phyloP scores from a whole-genome alignment of 2,797 vertebrate genomes.

The Leptodactylus fallax region DNA sequence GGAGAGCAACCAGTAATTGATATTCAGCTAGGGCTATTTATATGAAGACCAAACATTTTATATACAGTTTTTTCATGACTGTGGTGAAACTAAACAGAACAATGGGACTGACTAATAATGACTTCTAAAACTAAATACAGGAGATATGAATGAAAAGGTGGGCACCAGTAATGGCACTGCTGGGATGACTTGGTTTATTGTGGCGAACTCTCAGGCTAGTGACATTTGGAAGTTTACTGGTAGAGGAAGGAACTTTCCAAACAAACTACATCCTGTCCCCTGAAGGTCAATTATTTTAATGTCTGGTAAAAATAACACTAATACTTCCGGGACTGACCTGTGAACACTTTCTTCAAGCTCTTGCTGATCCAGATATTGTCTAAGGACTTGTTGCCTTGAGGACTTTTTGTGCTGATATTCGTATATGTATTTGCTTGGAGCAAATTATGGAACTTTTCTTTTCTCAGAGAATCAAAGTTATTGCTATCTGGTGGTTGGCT shows the following conservation, averaged over 20 bases:
- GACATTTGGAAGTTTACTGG: neutral
- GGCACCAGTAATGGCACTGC: neutral
- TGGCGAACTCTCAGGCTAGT: neutral
- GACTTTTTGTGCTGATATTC: constrained; percentile 93
- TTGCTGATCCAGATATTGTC: constrained; percentile 97
- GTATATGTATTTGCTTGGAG: constrained; percentile 86
- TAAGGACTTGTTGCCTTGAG: constrained; percentile 86
- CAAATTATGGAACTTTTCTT: constrained; percentile 86
- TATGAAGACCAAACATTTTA: too few relatives aligned
- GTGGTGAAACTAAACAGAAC: neutral
- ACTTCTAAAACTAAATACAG: neutral
- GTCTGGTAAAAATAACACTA: neutral
- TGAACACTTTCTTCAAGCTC: constrained; percentile 87
- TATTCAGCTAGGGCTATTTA: too few relatives aligned
- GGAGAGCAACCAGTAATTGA: too few relatives aligned
- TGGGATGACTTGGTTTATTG: neutral
- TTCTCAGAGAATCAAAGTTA: constrained; percentile 85
- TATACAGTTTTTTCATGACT: too few relatives aligned
- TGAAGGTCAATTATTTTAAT: neutral
- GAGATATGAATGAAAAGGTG: neutral
- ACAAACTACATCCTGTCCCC: neutral
- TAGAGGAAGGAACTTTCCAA: neutral
- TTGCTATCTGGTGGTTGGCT: constrained; percentile 83
- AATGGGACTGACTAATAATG: neutral
- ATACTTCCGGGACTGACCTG: constrained; percentile 76